phyloP scores from a whole-genome alignment of 2,113 vertebrate genomes.

The Thunnus thynnus region DNA sequence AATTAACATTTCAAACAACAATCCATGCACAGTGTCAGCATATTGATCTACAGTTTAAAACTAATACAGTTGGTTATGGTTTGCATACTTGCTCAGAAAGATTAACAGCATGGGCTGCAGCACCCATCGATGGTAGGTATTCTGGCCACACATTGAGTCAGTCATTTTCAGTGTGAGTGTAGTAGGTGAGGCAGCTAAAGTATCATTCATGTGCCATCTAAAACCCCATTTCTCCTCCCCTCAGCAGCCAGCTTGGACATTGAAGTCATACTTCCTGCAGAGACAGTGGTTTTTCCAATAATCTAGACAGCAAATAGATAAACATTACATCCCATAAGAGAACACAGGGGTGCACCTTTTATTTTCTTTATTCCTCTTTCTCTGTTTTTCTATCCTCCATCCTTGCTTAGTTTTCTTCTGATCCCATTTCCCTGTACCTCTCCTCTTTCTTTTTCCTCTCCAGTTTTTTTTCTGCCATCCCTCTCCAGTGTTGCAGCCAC shows the following conservation, averaged over 20 bases:
- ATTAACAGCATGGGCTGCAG: neutral
- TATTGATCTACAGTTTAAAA: neutral
- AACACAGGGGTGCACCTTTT: constrained; percentile 4
- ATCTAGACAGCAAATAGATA: constrained; percentile 19
- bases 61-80: neutral
- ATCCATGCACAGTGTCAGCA: neutral
- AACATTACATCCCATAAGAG: constrained; percentile 27
- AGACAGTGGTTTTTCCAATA: constrained; percentile 37
- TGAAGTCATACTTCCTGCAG: constrained; percentile 40
- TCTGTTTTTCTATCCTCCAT: constrained; percentile 26
- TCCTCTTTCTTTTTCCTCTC: constrained; percentile 23
- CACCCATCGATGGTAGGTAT: neutral
- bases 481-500: constrained; percentile 34
- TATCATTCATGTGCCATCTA: constrained; percentile 38
- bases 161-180: neutral
- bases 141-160: neutral
- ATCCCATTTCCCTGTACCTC: constrained; percentile 10
- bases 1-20: neutral
- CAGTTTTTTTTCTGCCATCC: constrained; percentile 13
- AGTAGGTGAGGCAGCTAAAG: constrained; percentile 10
- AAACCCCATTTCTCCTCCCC: constrained; percentile 31
- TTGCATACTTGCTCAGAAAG: neutral
- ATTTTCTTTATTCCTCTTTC: constrained; percentile 7
- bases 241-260: constrained; percentile 14
- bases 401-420: constrained; percentile 10